Evolutionary conservation across 2,797 vertebrate genomes (phyloP), one percentile per base, ranked within the genome.

Genomic region (Sebastes diaconus): DNA sequence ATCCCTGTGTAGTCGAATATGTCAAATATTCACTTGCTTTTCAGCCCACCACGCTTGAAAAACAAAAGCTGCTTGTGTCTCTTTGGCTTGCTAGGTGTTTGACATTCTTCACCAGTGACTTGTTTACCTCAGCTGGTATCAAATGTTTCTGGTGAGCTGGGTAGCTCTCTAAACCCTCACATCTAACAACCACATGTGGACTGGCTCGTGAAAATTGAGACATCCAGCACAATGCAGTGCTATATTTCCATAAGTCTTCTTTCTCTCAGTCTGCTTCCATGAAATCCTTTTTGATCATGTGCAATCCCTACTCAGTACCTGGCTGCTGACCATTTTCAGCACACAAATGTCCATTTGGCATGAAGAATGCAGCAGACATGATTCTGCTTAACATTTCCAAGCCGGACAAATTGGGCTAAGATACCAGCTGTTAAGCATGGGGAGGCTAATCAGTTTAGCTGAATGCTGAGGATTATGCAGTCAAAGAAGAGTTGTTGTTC

Each of bases 391-490:
- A 85, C 87, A 86, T 87, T 90, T 93, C 85, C 89, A 87, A 93
- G 87, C 87, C 55, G 73, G 87, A 83, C 87, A 88, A 92, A 90
- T 83, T 91, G 86, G 75, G 85, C 88, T 81, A 88, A 84, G 88
- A 91, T 84, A 88, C 73, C 88, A 86, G 87, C 90, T 93, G 92
- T 85, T 92, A 32, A 82, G 86, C 86, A 89, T 54, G 30, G 81
- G 73, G 25, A 88, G 81, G 87, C 82, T 93, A 91, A 92, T 93
- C 90, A 93, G 84, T 91, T 92, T 86, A 93, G 86, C 87, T 75
- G 78, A 88, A 88, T 84, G 83, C 76, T 39, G 68, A 79, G 87
- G 87, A 93, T 92, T 93, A 91, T 84, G 75, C 82, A 83, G 86
- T 78, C 86, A 90, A 89, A 85, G 80, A 84, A 71, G 74, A 86